Evolutionary conservation across 2,888 invertebrate species (phyloP).

Genomic region (Blera fallax): DNA sequence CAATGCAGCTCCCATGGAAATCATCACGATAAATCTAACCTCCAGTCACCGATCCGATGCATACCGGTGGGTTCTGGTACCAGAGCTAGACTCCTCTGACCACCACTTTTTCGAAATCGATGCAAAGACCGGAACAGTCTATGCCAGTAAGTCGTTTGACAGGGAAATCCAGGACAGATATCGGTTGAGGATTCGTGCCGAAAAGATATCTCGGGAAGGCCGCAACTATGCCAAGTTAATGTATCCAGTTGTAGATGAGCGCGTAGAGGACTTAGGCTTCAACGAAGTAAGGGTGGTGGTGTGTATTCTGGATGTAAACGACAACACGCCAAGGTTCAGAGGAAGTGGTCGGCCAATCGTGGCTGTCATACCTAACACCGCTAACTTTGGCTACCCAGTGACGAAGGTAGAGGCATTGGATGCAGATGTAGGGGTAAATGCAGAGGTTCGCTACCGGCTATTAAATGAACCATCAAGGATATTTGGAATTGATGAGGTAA

Average conservation of each 20-base stretch:
- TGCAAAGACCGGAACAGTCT: conserved; percentile 88
- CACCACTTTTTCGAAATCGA: conserved; percentile 88
- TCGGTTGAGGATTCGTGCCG: conserved; percentile 82
- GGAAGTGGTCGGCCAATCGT: conserved; percentile 90
- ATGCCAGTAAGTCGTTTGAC: conserved; percentile 88
- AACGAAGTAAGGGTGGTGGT: conserved; percentile 92
- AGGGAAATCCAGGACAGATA: conserved; percentile 87
- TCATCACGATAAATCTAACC: conserved; percentile 90
- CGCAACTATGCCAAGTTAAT: conserved; percentile 88
- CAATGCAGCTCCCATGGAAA: conserved; percentile 87
- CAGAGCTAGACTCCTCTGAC: conserved; percentile 84
- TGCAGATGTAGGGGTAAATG: conserved; percentile 88
- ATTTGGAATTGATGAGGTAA: conserved; percentile 89
- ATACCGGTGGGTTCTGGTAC: conserved; percentile 86
- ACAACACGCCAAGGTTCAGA: conserved; percentile 90
- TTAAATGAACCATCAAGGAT: conserved; percentile 89
- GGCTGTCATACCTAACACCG: conserved; percentile 91
- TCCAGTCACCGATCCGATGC: conserved; percentile 86
- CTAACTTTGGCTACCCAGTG: conserved; percentile 91
- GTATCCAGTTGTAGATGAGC: conserved; percentile 89
- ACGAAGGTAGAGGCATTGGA: conserved; percentile 90
- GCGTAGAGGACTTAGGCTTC: conserved; percentile 87
- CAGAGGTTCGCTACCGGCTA: conserved; percentile 91
- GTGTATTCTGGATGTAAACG: conserved; percentile 90
- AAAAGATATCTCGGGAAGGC: conserved; percentile 84